Percentiles rank a stretch among this genome's conserved stretches.
phyloP scores from a whole-genome alignment of 2,113 vertebrate species.

The Mastomys natalensis region DNA sequence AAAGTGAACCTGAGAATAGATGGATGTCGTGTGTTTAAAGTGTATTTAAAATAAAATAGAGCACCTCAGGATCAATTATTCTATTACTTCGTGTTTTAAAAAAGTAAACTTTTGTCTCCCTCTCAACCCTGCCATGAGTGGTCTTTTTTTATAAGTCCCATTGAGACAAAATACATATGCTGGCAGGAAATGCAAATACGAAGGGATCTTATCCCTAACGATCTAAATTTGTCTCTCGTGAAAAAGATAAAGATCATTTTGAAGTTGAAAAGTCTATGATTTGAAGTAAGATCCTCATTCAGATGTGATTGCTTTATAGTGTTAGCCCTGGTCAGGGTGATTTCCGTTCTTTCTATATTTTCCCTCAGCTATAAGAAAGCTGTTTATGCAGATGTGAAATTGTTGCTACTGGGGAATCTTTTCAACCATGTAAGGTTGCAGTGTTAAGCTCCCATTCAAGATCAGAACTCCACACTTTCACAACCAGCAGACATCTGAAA shows the following conservation, averaged over 20 bases:
- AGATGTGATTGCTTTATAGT: slow-evolving; percentile 74
- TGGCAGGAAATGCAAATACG: slow-evolving; percentile 12
- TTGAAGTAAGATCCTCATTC: slow-evolving; percentile 69
- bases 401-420: slow-evolving; percentile 56
- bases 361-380: slow-evolving; percentile 56
- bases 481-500: slow-evolving; percentile 59
- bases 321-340: slow-evolving; percentile 71
- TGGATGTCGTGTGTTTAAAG: not conserved
- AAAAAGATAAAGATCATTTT: slow-evolving; percentile 72
- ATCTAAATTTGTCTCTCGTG: slow-evolving; percentile 72
- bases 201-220: slow-evolving; percentile 72
- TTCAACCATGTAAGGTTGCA: slow-evolving; percentile 12
- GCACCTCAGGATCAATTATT: slow-evolving; percentile 35
- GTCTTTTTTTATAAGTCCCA: slow-evolving; percentile 43
- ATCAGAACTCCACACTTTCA: slow-evolving; percentile 52
- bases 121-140: not conserved
- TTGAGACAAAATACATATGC: not conserved
- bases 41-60: slow-evolving; percentile 61
- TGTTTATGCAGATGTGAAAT: slow-evolving; percentile 63
- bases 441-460: slow-evolving; percentile 56
- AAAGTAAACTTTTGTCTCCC: not conserved
- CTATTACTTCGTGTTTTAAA: slow-evolving; percentile 43
- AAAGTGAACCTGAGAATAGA: not conserved
- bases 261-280: slow-evolving; percentile 70
- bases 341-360: slow-evolving; percentile 73